Conservation (phyloP, 1,140 invertebrate genomes). For the Lasioglossum albipes region DNA sequence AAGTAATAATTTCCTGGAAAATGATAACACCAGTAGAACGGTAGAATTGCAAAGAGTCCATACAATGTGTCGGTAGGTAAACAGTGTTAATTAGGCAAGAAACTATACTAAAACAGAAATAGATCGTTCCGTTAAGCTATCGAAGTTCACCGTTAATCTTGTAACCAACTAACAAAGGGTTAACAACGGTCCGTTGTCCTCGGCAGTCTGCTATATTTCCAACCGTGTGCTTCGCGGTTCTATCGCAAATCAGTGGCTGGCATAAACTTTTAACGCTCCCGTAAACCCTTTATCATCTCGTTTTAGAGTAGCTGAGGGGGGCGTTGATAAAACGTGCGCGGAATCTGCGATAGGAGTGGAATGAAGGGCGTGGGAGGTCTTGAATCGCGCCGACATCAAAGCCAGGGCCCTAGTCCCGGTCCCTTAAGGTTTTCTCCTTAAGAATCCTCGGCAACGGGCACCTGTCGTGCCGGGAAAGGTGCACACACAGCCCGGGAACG, state of each 20-base stretch:
- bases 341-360: background rate
- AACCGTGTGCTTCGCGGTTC: no score
- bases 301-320: background rate
- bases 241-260: background rate
- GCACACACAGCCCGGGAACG: slow-evolving; percentile 39
- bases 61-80: no score
- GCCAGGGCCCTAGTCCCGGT: background rate
- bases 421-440: slow-evolving; percentile 2
- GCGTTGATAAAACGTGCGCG: background rate
- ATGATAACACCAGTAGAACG: no score
- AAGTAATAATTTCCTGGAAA: no score
- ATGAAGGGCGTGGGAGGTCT: background rate
- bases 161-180: no score
- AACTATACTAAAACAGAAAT: no score
- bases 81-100: no score
- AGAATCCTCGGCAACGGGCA: slow-evolving; percentile 55
- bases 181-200: no score
- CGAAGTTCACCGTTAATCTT: no score
- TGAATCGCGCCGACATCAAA: slow-evolving; percentile 27
- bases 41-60: no score
- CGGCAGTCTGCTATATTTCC: no score
- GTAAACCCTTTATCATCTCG: background rate
- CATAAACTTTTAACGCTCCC: background rate
- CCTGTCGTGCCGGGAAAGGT: slow-evolving; percentile 60
- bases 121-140: no score